Evolutionary conservation across 2,888 invertebrate genomes (phyloP).

Genomic region (Gymnosoma rotundatum): DNA sequence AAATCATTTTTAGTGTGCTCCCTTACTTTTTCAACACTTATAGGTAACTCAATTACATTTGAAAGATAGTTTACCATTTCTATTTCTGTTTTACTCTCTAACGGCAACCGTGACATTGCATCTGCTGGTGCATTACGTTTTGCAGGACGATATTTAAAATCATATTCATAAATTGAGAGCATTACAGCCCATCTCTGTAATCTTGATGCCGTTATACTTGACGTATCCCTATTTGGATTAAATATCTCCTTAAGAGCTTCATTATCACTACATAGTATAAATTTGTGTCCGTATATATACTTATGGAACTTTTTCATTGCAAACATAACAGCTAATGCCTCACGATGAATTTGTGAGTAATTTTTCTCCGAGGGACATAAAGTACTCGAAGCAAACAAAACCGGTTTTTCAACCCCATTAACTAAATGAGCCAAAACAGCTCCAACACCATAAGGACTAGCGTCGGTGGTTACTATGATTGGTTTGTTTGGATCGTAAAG

Average conservation of each 20-base stretch:
- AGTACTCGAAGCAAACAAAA: constrained; percentile 14
- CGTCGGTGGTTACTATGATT: constrained; percentile 10
- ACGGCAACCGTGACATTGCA: constrained; percentile 60
- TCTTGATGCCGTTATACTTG: constrained; percentile 27
- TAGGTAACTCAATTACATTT: neutral
- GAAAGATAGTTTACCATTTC: constrained; percentile 20
- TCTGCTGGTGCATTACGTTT: constrained; percentile 58
- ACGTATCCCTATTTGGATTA: constrained; percentile 46
- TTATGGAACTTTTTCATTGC: constrained; percentile 24
- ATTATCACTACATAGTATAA: constrained; percentile 18
- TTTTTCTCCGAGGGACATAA: constrained; percentile 21
- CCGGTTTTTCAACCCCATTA: constrained; percentile 12
- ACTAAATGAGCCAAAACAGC: constrained; percentile 14
- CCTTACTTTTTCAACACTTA: neutral
- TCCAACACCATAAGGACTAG: constrained; percentile 21
- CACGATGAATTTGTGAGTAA: constrained; percentile 15
- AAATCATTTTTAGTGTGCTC: neutral
- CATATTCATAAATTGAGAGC: constrained; percentile 51
- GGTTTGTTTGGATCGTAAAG: constrained; percentile 27
- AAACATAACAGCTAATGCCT: constrained; percentile 20
- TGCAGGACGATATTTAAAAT: constrained; percentile 60
- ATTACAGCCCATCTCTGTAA: constrained; percentile 28
- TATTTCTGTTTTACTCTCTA: constrained; percentile 50
- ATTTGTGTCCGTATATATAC: constrained; percentile 17
- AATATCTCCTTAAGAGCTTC: constrained; percentile 22